These are phyloP conservation scores for Hemicentrotus pulcherrimus DNA, from an alignment of 35 echinoderm and acorn worm species.

Conservation along the genomic window DNA sequence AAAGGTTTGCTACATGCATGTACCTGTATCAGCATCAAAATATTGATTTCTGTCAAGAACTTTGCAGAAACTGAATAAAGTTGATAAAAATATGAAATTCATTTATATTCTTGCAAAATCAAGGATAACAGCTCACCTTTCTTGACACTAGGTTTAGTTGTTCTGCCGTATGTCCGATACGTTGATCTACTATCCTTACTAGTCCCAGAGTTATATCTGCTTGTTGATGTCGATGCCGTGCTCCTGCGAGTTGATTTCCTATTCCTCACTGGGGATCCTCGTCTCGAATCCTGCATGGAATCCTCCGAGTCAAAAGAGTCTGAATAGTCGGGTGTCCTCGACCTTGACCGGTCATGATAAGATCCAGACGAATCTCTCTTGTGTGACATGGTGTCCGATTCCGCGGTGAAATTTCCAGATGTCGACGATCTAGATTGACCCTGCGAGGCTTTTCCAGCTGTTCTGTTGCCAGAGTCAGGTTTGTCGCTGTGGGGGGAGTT, in stretches of 20 bases:
- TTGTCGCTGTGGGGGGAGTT: background rate
- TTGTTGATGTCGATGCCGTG: background rate
- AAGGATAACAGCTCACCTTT: background rate
- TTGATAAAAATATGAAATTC: no score
- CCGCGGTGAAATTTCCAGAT: conserved; percentile 58
- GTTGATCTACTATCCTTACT: conserved; percentile 61
- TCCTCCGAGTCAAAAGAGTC: conserved; percentile 94
- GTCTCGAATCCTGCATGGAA: conserved; percentile 80
- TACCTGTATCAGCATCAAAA: no score
- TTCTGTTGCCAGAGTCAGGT: background rate
- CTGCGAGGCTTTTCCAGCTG: background rate
- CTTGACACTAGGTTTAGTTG: conserved; percentile 36
- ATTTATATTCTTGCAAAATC: no score
- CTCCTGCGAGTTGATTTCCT: conserved; percentile 20
- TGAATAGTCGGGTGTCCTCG: conserved; percentile 69
- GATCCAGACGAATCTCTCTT: conserved; percentile 22
- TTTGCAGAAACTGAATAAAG: no score
- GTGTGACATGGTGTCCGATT: conserved; percentile 54
- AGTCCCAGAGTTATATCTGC: conserved; percentile 48
- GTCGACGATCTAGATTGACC: conserved; percentile 32
- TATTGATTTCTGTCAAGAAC: no score
- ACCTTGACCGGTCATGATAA: conserved; percentile 7
- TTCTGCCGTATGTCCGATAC: conserved; percentile 42
- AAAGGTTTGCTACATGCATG: no score
- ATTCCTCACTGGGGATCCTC: conserved; percentile 54